phyloP scores from a whole-genome alignment of 2,797 vertebrate genomes.

The Otolemur crassicaudatus region DNA sequence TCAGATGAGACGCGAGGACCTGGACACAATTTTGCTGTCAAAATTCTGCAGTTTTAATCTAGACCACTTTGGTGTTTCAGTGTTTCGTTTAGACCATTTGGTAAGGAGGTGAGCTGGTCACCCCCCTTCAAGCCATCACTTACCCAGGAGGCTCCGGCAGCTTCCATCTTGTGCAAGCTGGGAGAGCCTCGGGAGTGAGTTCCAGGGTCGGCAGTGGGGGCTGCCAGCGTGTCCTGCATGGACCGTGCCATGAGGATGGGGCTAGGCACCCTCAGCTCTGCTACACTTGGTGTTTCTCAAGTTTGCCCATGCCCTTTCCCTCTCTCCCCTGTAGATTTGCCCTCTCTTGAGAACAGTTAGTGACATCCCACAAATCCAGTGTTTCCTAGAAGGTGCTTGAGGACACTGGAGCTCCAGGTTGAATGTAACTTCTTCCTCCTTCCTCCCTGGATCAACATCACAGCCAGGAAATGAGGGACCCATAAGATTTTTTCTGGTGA shows the following conservation, averaged over 20 bases:
- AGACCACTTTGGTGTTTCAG: not conserved
- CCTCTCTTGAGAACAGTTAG: not conserved
- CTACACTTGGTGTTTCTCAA: not conserved
- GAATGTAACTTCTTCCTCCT: not conserved
- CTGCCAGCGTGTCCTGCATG: not conserved
- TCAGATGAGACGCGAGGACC: not conserved
- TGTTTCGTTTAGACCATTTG: not conserved
- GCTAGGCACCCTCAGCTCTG: not conserved
- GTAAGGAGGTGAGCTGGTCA: not conserved
- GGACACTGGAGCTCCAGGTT: not conserved
- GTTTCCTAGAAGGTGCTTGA: not conserved
- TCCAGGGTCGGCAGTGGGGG: not conserved
- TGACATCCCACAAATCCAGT: not conserved
- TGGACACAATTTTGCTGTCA: not conserved
- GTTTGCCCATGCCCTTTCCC: not conserved
- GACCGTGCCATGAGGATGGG: too few species aligned
- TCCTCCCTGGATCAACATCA: not conserved
- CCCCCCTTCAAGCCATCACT: not conserved
- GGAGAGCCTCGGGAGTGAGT: not conserved
- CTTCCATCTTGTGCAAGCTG: too few species aligned
- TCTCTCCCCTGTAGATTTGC: not conserved
- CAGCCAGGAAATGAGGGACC: not conserved
- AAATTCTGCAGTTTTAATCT: not conserved
- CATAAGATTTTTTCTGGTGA: not conserved
- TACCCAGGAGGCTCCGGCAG: rapidly evolving